Percentiles rank a stretch among this genome's conserved stretches.
These are phyloP conservation scores for Myopa testacea DNA, from an alignment of 2,888 invertebrate genomes.

Conservation along the genomic window DNA sequence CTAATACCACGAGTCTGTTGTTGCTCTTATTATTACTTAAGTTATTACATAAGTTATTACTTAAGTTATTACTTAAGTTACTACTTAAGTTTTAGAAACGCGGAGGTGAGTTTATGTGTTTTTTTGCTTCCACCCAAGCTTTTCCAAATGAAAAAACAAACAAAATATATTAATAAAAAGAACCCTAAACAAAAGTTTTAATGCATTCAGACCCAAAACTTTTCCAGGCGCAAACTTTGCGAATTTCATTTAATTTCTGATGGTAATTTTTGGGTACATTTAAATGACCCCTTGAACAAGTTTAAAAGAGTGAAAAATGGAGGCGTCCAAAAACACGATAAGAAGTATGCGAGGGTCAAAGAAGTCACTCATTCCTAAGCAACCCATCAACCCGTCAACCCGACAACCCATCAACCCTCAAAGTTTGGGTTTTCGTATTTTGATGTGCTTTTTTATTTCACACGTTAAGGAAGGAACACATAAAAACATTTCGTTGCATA, in stretches of 20 bases:
- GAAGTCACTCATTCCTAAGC: neutral
- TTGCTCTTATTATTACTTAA: no score
- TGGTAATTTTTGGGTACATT: neutral
- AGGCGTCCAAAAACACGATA: neutral
- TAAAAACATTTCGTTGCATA: slow-evolving; percentile 28
- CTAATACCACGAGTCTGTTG: no score
- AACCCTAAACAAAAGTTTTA: slow-evolving; percentile 1
- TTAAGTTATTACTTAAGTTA: no score
- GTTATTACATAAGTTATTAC: no score
- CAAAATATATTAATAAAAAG: neutral
- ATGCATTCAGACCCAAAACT: slow-evolving; percentile 7
- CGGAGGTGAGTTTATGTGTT: neutral
- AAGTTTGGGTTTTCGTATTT: no score
- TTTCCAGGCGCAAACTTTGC: neutral
- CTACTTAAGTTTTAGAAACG: no score
- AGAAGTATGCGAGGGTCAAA: neutral
- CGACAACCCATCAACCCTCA: no score
- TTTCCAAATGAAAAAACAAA: neutral
- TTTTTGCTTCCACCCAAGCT: neutral
- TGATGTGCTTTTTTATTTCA: no score
- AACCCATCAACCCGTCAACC: neutral
- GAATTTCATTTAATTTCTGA: slow-evolving; percentile 10
- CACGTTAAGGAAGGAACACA: neutral
- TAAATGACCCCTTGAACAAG: neutral
- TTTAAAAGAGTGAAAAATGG: neutral